Evolutionary conservation across 2,888 invertebrate species (phyloP), one percentile per base, ranked within the genome.

Genomic region (Tortricodes alternella): DNA sequence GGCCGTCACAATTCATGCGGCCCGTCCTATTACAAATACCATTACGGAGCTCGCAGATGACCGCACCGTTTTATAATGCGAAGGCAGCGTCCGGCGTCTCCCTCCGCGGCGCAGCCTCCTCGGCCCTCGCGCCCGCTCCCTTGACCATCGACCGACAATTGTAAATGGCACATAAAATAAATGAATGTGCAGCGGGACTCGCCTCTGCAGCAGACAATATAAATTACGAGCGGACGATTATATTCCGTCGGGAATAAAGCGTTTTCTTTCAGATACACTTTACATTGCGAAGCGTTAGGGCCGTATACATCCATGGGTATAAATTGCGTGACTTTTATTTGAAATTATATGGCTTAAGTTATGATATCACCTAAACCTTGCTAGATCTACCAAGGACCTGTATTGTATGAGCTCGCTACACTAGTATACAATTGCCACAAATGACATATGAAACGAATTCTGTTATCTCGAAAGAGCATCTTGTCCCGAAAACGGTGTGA

Each of bases 131-230:
- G 65, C 77, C 78, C 73, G 79, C 86, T 87, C 91, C 91, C 91
- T 91, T 91, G 91, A 90, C 91, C 91, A 91, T 91, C 90, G 91
- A 91, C 90, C 91, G 91, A 91, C 91, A 90, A 91, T 91, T 91
- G 91, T 91, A 91, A 91, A 91, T 91, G 91, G 91, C 91, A 91
- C 91, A 91, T 91, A 91, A 91, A 91, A 91, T 91, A 91, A 91
- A 91, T 91, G 91, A 91, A 91, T 91, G 91, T 91, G 91, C 91
- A 89, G 85, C 85, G 89, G 87, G 88, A 88, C 89, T 86, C 85
- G 89, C 87, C 90, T 90, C 91, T 91, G 91, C 91, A 91, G 84
- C 90, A 91, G 91, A 91, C 91, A 91, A 91, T 91, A 91, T 91
- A 91, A 91, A 91, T 91, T 91, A 91, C 91, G 87, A 87, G 80